Evolutionary conservation across 2,113 vertebrate species (phyloP), one percentile per base, ranked within the genome.

Genomic region (Ovis canadensis): DNA sequence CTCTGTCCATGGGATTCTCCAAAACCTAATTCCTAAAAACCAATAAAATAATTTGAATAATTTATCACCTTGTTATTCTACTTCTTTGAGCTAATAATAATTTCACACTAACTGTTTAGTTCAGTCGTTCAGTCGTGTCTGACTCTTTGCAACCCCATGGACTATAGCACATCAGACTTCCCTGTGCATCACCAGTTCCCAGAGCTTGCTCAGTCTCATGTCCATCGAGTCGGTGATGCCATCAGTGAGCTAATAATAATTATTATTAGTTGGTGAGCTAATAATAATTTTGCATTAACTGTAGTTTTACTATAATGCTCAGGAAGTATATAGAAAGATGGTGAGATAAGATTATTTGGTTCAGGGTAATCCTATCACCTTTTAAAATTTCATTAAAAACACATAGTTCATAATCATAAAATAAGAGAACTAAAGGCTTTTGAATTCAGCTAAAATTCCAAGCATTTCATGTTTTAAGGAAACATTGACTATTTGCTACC

Each of bases 301-400:
- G 2, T 67, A 0, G 64, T 4, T 36, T 95, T 54, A 67, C 40
- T 67, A 14, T 91, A 94, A 91, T 93, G 48, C 14, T 89, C 6
- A 15, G 12, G 10, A 59, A 83, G 9, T 29, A 3, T 19, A 2
- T 27, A 83, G 60, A 85, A 94, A 85, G 11, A 74, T 25, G 12
- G 9, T 43, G 7, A 95, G 74, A 82, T n/a, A 88, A 71, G 31
- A 64, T 78, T 40, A 81, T 96, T 97, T 59, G 90, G 4, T 43
- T 17, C 5, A 27, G 81, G 52, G 86, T 67, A 82, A 83, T 86
- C 31, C 12, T 54, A 88, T 67, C 14, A 3, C 27, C 4, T 92
- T 84, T 80, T 74, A 85, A 86, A 86, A 3, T 8, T 36, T 85
- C 48, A 7, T 62, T 84, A 59, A 87, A 91, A 82, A 27, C 4